These are phyloP conservation scores for Malurus leucopterus DNA, from an alignment of 2,797 vertebrate species.

Conservation along the genomic window DNA sequence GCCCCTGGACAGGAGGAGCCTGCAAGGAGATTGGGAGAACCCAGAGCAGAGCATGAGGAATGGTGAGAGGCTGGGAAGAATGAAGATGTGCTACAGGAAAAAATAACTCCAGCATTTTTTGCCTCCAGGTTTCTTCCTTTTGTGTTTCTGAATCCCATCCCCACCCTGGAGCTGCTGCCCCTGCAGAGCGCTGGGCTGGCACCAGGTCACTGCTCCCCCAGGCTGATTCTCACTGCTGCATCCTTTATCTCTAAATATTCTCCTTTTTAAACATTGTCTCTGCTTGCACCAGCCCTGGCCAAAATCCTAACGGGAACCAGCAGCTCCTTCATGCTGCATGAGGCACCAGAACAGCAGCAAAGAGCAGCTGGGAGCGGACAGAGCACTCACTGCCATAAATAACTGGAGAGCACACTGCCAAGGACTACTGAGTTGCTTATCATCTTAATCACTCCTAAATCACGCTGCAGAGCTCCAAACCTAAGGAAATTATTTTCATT, in stretches of 20 bases:
- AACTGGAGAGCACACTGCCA: neutral
- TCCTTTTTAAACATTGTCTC: neutral
- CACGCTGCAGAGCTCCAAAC: slow-evolving; percentile 2
- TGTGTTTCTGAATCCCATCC: rapidly evolving
- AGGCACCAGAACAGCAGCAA: neutral
- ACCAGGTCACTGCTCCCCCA: neutral
- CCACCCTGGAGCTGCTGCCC: rapidly evolving
- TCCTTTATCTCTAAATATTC: neutral
- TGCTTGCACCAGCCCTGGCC: neutral
- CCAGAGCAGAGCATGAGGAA: neutral
- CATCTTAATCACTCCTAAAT: slow-evolving; percentile 30
- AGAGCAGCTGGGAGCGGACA: neutral
- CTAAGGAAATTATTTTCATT: slow-evolving; percentile 48
- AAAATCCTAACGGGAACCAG: neutral
- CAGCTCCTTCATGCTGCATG: neutral
- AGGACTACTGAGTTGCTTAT: neutral
- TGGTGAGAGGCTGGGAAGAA: neutral
- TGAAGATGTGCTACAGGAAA: neutral
- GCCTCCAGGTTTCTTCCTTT: neutral
- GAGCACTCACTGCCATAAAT: neutral
- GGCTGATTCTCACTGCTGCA: neutral
- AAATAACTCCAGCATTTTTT: neutral
- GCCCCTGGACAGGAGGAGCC: rapidly evolving
- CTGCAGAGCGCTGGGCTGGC: neutral
- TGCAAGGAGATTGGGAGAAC: neutral